Evolutionary conservation across 2,888 invertebrate species (phyloP), one percentile per base, ranked within the genome.

Genomic region (Drosophila sordidapex): DNA sequence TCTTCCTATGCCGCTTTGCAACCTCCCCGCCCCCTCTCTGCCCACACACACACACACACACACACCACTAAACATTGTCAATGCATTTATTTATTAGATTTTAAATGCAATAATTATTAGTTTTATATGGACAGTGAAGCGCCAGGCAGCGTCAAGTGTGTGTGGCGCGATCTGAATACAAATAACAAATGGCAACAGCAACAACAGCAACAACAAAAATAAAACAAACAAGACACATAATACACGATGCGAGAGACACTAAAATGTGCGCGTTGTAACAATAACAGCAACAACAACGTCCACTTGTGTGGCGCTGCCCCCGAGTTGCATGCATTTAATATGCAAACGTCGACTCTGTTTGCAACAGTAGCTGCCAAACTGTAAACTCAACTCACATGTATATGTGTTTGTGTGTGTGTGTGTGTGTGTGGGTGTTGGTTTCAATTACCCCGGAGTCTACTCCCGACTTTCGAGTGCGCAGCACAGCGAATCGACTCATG

Each of bases 91-190:
- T 90, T 89, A 89, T 90, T 90, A 84, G 87, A 89, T 90, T 89
- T 89, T 87, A 89, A 89, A 89, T 87, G 90, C 89, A 90, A 89
- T 85, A 90, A 89, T 89, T 89, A 89, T 85, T 83, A 77, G 82
- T 90, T 84, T 78, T 84, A 79, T 83, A 90, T 81, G 87, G 90
- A 77, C 88, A 86, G 79, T 87, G 88, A 87, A 89, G 89, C 86
- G 89, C 88, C 82, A 73, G 87, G 71, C 64, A 64, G 68, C 68
- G 69, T 67, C 79, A 53, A 71, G 80, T 67, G 77, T 67, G 68
- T 65, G 77, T 67, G 61, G 77, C 85, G 54, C 52, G 76, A 58
- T 52, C 74, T 70, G 87, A 83, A 87, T 87, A 80, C 48, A n/a
- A 53, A 64, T 38, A 48, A 31, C 46, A 43, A 54, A 52, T 25